These are phyloP conservation scores for Hypocryptadius cinnamomeus DNA, from an alignment of 2,113 vertebrate species.

Conservation along the genomic window DNA sequence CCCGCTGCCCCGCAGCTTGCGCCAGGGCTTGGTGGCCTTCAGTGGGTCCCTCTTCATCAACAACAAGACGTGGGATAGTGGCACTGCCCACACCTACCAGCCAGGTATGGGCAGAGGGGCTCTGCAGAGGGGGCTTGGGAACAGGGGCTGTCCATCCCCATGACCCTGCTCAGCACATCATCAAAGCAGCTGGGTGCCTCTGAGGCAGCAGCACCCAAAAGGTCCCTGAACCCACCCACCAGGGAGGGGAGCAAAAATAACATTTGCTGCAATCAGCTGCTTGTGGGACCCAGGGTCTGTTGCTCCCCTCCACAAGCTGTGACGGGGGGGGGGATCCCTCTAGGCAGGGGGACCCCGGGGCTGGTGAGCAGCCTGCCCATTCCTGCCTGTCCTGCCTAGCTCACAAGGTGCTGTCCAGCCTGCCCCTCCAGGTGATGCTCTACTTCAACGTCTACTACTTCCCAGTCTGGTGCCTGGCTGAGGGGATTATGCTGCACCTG, in stretches of 20 bases:
- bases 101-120: conserved; percentile 58
- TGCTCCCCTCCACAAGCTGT: rapidly evolving
- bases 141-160: rapidly evolving
- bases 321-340: not conserved
- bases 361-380: not conserved
- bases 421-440: conserved; percentile 84
- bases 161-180: not conserved
- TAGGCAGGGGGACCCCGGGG: rapidly evolving
- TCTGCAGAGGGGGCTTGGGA: rapidly evolving
- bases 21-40: conserved; percentile 65
- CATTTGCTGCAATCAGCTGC: not conserved
- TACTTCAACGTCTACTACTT: conserved; percentile 83
- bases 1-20: conserved; percentile 67
- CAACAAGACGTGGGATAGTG: conserved; percentile 73
- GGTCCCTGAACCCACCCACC: not conserved
- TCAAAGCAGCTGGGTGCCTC: not conserved
- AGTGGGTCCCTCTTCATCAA: conserved; percentile 73
- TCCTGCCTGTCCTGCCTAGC: not conserved
- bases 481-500: conserved; percentile 76
- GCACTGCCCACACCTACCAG: conserved; percentile 32
- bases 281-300: not conserved
- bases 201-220: not conserved
- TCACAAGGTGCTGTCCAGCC: conserved; percentile 69
- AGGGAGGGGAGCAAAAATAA: not conserved
- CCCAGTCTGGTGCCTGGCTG: conserved; percentile 78